Evolutionary conservation across 2,797 vertebrate species (phyloP), one percentile per base, ranked within the genome.

Genomic region (Anguilla marmorata): DNA sequence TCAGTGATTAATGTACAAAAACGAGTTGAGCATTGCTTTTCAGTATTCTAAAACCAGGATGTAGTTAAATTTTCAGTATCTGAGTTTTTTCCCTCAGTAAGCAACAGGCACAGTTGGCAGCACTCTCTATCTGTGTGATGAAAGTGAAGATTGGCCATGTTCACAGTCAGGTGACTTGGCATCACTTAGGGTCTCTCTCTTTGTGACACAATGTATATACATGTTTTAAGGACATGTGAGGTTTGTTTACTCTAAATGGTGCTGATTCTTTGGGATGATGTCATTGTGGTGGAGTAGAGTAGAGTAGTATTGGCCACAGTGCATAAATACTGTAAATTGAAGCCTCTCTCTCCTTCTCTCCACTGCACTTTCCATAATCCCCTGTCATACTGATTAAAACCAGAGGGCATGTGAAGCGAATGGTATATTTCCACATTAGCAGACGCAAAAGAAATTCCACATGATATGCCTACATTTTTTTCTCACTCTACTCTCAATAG

Each of bases 341-440:
- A 60, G 87, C 86, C 66, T 85, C 60, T 72, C 45, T 60, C 33
- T 21, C 45, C 45, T 69, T 27, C 4, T n/a, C 82, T 88, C 19
- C 33, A 63, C 54, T 58, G 56, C 66, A 11, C 69, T 52, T 69
- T 84, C 83, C 30, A 48, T 88, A 88, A 84, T 72, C 48, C 82
- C 33, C 63, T 80, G 76, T 48, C 52, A 30, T 37, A 85, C 84
- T 85, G 84, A 85, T 85, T 85, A 85, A 85, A 85, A 66, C 27
- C 84, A 85, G 84, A 85, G 37, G 21, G 56, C 37, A 45, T 85
- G 58, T 63, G 33, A 66, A 66, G 45, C 33, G 11, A 85, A 54
- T 33, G 60, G 27, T 60, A 85, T 63, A 37, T 85, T 41, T 85
- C 27, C 27, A 60, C 56, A 63, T 24, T 41, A 63, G 24, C 27